Conservation (phyloP, 2,113 vertebrate genomes). For the Helogale parvula region DNA sequence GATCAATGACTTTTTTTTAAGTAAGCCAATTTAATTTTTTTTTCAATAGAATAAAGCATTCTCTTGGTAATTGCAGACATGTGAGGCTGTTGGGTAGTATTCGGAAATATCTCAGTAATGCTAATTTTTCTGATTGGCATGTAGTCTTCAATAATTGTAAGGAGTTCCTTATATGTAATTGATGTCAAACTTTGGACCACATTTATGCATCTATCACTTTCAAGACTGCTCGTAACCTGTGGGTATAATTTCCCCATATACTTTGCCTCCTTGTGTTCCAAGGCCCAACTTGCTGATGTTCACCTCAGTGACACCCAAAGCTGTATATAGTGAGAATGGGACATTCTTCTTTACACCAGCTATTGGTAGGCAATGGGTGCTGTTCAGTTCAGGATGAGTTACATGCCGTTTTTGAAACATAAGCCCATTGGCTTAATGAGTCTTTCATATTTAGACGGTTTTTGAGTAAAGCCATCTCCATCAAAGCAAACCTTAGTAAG, state of each 20-base stretch:
- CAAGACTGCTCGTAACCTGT: neutral
- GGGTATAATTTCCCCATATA: neutral
- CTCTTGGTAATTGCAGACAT: neutral
- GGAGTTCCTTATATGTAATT: neutral
- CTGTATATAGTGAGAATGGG: conserved; percentile 75
- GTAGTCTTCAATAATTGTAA: neutral
- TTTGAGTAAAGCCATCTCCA: neutral
- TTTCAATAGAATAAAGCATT: neutral
- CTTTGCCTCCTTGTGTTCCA: neutral
- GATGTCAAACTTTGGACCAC: neutral
- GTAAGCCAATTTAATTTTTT: neutral
- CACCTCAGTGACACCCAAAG: conserved; percentile 84
- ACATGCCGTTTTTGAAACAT: neutral
- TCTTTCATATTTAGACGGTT: neutral
- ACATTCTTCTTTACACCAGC: conserved; percentile 66
- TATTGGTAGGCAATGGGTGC: conserved; percentile 92
- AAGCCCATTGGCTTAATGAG: neutral
- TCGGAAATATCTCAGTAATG: neutral
- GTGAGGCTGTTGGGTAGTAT: neutral
- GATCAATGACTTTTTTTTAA: neutral
- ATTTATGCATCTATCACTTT: neutral
- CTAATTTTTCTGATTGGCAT: neutral
- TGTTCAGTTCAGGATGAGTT: neutral
- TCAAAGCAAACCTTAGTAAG: neutral
- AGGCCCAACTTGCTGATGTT: neutral